Percentiles rank a stretch among this genome's conserved stretches.
Conservation (phyloP, 2,888 invertebrate species). For the Acleris emargana region DNA sequence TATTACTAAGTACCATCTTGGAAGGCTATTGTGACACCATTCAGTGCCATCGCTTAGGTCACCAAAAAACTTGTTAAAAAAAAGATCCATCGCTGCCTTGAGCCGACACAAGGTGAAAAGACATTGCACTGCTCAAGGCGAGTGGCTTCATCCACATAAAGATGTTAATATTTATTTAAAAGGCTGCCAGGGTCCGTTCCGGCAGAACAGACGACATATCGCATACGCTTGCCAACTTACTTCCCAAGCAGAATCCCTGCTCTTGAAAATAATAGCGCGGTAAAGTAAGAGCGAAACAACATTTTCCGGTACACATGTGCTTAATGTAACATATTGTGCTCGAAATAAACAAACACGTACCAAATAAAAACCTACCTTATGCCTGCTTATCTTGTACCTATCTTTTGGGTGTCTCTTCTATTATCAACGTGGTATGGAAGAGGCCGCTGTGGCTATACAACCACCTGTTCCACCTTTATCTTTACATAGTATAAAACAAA, state of each 20-base stretch:
- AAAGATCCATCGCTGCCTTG: constrained; percentile 50
- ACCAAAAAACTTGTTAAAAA: constrained; percentile 48
- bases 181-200: constrained; percentile 25
- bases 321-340: no score
- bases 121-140: constrained; percentile 58
- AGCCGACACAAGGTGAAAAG: constrained; percentile 53
- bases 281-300: neutral
- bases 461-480: no score
- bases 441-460: no score
- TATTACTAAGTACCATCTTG: no score
- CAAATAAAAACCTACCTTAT: no score
- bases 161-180: constrained; percentile 24
- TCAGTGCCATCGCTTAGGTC: constrained; percentile 38
- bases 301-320: constrained; percentile 1
- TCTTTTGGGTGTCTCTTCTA: no score
- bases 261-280: constrained; percentile 23
- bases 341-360: no score
- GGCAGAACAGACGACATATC: constrained; percentile 23
- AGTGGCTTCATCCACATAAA: constrained; percentile 27
- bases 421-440: no score
- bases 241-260: constrained; percentile 10
- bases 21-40: neutral
- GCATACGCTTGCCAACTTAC: constrained; percentile 1
- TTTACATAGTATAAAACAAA: no score
- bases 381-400: no score